Evolutionary conservation across 2,113 vertebrate species (phyloP).

Genomic region (Smithornis capensis): DNA sequence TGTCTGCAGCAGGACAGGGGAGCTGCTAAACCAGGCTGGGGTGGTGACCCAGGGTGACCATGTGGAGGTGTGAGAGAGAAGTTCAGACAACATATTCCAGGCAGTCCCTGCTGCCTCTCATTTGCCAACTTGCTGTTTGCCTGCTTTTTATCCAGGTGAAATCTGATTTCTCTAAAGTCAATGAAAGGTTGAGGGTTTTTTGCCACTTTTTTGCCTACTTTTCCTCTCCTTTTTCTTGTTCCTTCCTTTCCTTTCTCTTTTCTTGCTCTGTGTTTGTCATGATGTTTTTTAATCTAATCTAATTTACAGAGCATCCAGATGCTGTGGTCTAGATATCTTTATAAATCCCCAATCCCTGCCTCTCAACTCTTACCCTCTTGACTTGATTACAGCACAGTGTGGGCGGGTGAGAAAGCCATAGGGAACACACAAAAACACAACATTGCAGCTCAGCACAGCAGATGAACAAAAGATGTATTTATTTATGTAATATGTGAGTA

Average conservation of each 20-base stretch:
- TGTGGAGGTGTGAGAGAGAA: neutral
- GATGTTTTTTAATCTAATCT: neutral
- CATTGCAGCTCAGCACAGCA: neutral
- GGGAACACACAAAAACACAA: neutral
- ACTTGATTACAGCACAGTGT: neutral
- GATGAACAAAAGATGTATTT: neutral
- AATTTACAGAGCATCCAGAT: neutral
- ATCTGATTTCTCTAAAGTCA: neutral
- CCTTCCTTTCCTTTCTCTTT: neutral
- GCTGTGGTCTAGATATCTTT: neutral
- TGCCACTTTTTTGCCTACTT: neutral
- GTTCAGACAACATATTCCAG: neutral
- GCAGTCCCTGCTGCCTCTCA: neutral
- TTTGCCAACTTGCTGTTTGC: neutral
- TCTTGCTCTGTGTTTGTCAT: neutral
- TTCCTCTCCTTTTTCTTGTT: neutral
- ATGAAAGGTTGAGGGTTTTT: accelerated
- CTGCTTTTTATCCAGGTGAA: neutral
- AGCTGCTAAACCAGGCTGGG: neutral
- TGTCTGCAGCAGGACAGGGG: neutral
- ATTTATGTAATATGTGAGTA: neutral
- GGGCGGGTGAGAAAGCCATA: neutral
- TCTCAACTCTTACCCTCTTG: neutral
- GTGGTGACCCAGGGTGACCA: neutral
- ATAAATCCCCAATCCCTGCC: neutral